Conservation (phyloP, 2,888 invertebrate species). For the Xanthorhoe spadicearia region DNA sequence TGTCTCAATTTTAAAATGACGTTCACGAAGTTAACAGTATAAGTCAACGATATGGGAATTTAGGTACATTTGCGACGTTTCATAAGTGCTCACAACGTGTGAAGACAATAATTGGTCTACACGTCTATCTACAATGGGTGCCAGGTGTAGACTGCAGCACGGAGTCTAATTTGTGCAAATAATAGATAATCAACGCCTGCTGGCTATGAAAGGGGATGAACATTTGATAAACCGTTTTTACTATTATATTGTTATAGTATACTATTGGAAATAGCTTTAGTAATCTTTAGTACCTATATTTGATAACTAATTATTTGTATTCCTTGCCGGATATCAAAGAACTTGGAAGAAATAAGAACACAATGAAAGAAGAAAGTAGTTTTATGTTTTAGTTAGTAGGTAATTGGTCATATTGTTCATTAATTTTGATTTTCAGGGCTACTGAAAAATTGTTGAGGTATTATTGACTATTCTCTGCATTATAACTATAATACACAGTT, state of each 20-base stretch:
- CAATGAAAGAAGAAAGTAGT: no score
- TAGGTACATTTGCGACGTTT: slow-evolving; percentile 1
- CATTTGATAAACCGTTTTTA: neutral
- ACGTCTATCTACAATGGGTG: neutral
- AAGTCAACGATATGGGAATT: neutral
- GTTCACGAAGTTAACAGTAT: neutral
- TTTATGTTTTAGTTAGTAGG: no score
- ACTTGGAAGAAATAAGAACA: no score
- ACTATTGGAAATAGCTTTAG: neutral
- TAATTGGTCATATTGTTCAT: no score
- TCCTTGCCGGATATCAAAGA: no score
- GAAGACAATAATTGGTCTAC: slow-evolving; percentile 9
- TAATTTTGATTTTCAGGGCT: no score
- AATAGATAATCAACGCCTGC: neutral
- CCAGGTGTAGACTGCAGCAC: slow-evolving; percentile 7
- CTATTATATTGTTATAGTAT: neutral
- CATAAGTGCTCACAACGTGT: slow-evolving; percentile 7
- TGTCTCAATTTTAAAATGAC: neutral
- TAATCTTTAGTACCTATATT: neutral
- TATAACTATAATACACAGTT: no score
- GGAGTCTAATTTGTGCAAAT: slow-evolving; percentile 1
- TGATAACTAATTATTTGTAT: neutral
- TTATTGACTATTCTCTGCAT: no score
- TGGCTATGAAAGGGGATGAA: neutral
- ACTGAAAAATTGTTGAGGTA: no score